Evolutionary conservation across 2,113 vertebrate genomes (phyloP).

Genomic region (Gymnarchus niloticus): DNA sequence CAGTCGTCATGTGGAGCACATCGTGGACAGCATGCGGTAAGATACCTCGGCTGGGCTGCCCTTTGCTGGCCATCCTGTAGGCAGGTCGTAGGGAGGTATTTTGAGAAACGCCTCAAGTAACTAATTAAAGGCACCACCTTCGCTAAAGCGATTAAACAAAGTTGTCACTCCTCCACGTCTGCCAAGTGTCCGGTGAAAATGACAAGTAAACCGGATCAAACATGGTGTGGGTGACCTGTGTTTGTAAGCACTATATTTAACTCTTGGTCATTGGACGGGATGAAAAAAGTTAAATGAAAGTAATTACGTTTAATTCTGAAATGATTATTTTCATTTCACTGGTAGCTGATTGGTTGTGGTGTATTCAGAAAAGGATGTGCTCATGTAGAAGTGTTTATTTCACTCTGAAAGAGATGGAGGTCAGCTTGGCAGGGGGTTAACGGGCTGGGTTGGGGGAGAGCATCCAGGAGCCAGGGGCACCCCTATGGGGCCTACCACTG

Average conservation of each 20-base stretch:
- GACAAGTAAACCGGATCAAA: not conserved
- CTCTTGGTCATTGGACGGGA: not conserved
- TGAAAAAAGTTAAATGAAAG: not conserved
- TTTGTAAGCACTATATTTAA: not conserved
- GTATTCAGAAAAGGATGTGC: not conserved
- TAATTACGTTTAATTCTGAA: not conserved
- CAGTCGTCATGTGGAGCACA: conserved; percentile 80
- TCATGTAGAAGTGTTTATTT: not conserved
- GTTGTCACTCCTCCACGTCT: not conserved
- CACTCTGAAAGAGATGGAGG: not conserved
- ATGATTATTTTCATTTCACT: not conserved
- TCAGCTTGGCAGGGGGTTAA: not conserved
- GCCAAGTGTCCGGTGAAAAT: not conserved
- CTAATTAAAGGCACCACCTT: not conserved
- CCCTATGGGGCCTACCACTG: not conserved
- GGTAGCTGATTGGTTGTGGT: not conserved
- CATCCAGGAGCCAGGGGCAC: not conserved
- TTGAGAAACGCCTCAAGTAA: not conserved
- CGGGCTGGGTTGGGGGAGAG: not conserved
- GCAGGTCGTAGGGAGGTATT: not conserved
- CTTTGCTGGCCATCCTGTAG: not conserved
- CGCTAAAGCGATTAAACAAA: not conserved
- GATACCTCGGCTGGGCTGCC: conserved; percentile 26
- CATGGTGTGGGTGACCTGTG: not conserved
- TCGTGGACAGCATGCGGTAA: conserved; percentile 84